Base-by-base conservation (phyloP, 35 echinoderm and acorn worm species). In the Amphiura filiformis region DNA sequence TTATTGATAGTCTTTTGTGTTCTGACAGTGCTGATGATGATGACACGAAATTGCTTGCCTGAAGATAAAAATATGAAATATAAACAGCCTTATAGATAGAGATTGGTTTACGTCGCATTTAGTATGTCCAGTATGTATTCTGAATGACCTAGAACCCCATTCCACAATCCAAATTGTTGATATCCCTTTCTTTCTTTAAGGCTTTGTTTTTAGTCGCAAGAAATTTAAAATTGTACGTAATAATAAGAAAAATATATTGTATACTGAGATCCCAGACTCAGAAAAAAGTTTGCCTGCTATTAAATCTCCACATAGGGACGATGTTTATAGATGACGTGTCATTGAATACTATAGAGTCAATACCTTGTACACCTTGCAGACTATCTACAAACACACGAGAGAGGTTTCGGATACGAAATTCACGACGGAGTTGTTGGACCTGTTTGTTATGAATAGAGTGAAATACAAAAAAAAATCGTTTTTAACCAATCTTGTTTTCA, bases 351-450 rank as follows among this genome's bases (percentile, higher is more conserved):
- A n/a, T n/a, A n/a, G n/a, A n/a, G n/a, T n/a, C n/a, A n/a, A n/a
- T n/a, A 96, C 95, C 95, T 93, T 97, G 95, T 13, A 97, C 95
- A 93, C 88, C 84, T 33, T 91, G 75, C 0, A 97, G 84, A 39
- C 44, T 85, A 37, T 93, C 95, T 13, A 97, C 95, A 57, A 40
- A 75, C 1, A 97, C 86, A 17, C 85, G 17, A 33, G 23, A 35
- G 17, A 97, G 84, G 9, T 86, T 34, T 37, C 65, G 65, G 38
- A 56, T 84, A 22, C 95, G 85, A 13, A 97, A 89, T 41, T 91
- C 82, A 31, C 86, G 80, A 23, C 95, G 85, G 35, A 97, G 93
- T 65, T 91, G 89, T 34, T 91, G 80, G 38, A 97, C 95, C 95
- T 97, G 78, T 30, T 39, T 12, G 17, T 37, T 30, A 57, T 9